Evolutionary conservation across 2,888 invertebrate genomes (phyloP), one percentile per base, ranked within the genome.

Genomic region (Saturnia japonica): DNA sequence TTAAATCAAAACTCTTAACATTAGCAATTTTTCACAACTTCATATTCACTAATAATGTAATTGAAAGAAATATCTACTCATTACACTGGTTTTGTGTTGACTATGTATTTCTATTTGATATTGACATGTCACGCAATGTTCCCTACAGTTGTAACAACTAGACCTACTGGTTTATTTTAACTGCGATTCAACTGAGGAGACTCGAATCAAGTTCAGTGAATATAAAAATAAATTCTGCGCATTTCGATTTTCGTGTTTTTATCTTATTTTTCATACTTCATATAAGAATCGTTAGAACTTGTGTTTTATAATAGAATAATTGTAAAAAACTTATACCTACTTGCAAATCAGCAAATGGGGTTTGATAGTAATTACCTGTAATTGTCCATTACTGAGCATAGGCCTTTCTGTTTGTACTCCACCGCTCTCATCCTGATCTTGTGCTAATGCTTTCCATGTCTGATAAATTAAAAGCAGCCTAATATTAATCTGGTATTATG

Each of bases 121-220:
- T 54, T 22, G 11, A 22, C 54, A 11, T 54, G 54, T 22, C 22
- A n/a, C 9, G 22, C 22, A 54, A 22, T 54, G 11, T 51, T 51
- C 51, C 43, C 1, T 54, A 54, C 22, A n/a, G 51, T 51, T 51
- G 19, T 51, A n/a, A n/a, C 54, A 11, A 60, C 1, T 28, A 19
- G 12, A 25, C 4, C 6, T 60, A 60, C 57, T 60, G 57, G 28
- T 60, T 60, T 43, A 67, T 67, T 67, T 43, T 67, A 43, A 67
- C 28, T 60, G 14, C 8, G 28, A 25, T 60, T 25, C 57, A 60
- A 60, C 28, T 60, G 12, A 60, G 9, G 14, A 14, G 25, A 60
- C 57, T 28, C 57, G 57, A 14, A 60, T 60, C 25, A 60, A 25
- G 28, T 28, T 28, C 57, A 28, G 25, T 16, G 14, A 11, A 60